Evolutionary conservation across 2,113 vertebrate genomes (phyloP).

Genomic region (Zapus hudsonius): DNA sequence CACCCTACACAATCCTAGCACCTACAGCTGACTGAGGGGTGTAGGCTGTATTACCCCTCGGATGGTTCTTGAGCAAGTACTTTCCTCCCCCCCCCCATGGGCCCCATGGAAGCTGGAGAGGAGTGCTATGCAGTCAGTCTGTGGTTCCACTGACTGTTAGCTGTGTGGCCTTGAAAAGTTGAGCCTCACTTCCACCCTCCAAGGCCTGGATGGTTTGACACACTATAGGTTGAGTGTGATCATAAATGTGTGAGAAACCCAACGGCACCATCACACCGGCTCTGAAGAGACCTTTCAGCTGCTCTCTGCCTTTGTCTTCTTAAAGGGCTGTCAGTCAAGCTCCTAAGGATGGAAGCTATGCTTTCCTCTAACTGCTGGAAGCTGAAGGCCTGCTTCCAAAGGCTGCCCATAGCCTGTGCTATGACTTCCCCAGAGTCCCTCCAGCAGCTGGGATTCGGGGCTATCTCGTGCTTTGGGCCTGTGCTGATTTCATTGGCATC

Average conservation of each 20-base stretch:
- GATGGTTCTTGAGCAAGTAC: background rate
- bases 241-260: background rate
- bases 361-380: background rate
- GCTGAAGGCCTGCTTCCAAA: background rate
- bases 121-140: background rate
- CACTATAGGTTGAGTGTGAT: background rate
- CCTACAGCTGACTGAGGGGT: background rate
- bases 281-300: background rate
- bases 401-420: background rate
- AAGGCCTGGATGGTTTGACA: background rate
- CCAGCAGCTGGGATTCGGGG: background rate
- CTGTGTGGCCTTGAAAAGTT: background rate
- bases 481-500: background rate
- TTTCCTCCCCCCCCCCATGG: background rate
- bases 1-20: background rate
- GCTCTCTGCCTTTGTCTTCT: background rate
- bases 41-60: background rate
- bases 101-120: background rate
- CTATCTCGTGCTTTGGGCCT: background rate
- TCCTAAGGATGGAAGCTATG: background rate
- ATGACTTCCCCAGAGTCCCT: background rate
- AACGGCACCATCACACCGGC: background rate
- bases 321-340: background rate
- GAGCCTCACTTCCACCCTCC: conserved; percentile 32
- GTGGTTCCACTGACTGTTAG: background rate